Evolutionary conservation across 2,888 invertebrate species (phyloP), one percentile per base, ranked within the genome.

Genomic region (Laothoe populi): DNA sequence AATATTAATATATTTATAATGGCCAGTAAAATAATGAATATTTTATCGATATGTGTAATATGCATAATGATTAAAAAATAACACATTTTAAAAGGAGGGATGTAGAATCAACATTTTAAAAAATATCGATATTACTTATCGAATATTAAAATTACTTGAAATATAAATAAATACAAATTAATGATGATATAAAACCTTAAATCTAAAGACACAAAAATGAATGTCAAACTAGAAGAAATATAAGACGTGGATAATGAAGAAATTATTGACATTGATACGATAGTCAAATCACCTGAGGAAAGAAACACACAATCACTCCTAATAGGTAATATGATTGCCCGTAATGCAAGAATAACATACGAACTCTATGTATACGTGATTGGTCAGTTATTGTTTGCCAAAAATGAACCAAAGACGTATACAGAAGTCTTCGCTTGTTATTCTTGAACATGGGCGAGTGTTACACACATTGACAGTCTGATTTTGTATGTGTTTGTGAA

Each of bases 401-500:
- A n/a, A n/a, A n/a, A n/a, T n/a, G n/a, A n/a, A n/a, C n/a, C n/a
- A n/a, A n/a, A n/a, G n/a, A n/a, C n/a, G n/a, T n/a, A n/a, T n/a
- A n/a, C n/a, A n/a, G n/a, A n/a, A n/a, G n/a, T n/a, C n/a, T n/a
- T n/a, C n/a, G n/a, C n/a, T n/a, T n/a, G n/a, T n/a, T n/a, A n/a
- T n/a, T n/a, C n/a, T n/a, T n/a, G n/a, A n/a, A n/a, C n/a, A n/a
- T n/a, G n/a, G n/a, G n/a, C n/a, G n/a, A 26, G 53, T 53, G 53
- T 53, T 53, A 53, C 53, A 53, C 53, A 53, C 53, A 70, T 44
- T 44, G 71, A 68, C 64, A 26, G 70, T 67, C 19, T 59, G 53
- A 63, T 63, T 70, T 65, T 66, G 64, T 70, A 70, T 66, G 67
- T 63, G 58, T 2, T 63, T 61, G 70, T 68, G 66, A 57, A 68